A percentile compares a stretch with the other conserved stretches of the same genome.
phyloP scores from a whole-genome alignment of 2,888 invertebrate genomes.

The Oegoconia quadripuncta region DNA sequence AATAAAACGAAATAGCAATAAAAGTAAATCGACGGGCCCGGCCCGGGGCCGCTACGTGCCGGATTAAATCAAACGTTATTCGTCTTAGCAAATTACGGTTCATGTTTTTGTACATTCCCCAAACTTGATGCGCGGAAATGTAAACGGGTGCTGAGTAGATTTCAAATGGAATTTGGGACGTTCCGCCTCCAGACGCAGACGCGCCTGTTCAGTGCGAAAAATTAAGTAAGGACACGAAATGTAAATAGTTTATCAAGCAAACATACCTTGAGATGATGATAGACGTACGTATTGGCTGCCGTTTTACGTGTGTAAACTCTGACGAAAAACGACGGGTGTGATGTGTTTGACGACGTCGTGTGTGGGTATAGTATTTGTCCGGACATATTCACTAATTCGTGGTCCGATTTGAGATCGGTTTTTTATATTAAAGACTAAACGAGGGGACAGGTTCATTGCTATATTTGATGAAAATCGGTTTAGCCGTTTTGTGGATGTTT shows the following conservation, averaged over 20 bases:
- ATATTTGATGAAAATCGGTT: no score
- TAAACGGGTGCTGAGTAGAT: slow-evolving; percentile 50
- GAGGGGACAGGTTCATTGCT: no score
- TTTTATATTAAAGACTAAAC: no score
- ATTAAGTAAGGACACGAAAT: slow-evolving; percentile 3
- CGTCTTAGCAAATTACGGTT: slow-evolving; percentile 75
- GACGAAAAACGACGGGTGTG: no score
- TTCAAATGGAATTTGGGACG: slow-evolving; percentile 50
- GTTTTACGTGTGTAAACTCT: no score
- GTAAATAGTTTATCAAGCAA: background rate
- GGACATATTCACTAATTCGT: no score
- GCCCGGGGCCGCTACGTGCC: slow-evolving; percentile 54
- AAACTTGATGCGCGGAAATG: slow-evolving; percentile 56
- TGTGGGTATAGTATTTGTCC: no score
- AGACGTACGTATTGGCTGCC: no score
- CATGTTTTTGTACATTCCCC: slow-evolving; percentile 62
- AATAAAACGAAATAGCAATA: slow-evolving; percentile 76
- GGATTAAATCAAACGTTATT: slow-evolving; percentile 77
- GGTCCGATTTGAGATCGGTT: no score
- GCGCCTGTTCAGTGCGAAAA: background rate
- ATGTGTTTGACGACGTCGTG: no score
- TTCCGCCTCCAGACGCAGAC: slow-evolving; percentile 28
- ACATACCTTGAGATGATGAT: no score
- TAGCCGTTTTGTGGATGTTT: no score
- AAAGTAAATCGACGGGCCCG: slow-evolving; percentile 72